Base-by-base conservation (phyloP, 2,113 vertebrate species). In the Raja brachyura region DNA sequence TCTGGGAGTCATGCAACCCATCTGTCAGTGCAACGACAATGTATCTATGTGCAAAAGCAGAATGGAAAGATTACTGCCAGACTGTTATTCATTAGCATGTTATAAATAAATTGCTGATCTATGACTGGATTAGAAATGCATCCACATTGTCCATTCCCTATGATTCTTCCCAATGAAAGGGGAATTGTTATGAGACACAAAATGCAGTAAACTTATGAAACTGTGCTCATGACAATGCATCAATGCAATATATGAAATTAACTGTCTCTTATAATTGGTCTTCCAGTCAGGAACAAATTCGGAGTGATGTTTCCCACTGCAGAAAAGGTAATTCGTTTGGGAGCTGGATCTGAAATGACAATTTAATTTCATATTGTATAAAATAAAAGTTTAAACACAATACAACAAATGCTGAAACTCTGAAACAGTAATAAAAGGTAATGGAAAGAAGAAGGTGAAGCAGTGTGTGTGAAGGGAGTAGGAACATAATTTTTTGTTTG, bases 1-100 rank as follows among this genome's bases (percentile, higher is more conserved):
- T 93, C 94, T 94, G 95, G 96, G 94, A 97, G 96, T 97, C 96
- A 96, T 93, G 95, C 95, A 95, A 94, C 95, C 70, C 94, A 96
- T 97, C 97, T 96, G 96, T 97, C 96, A 97, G 94, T 85, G 7
- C 68, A 28, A 14, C 48, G 66, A 33, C 70, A 73, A 25, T 73
- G 68, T 54, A 54, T 73, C 6, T 22, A 33, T 48, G 31, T 63
- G 31, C 63, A 63, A 63, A 88, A 61, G 59, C n/a, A 90, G 31
- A 66, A 18, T 68, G 33, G 66, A 73, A 68, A 54, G 33, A 92
- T 48, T 48, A 68, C 39, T 92, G 68, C 10, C 33, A 92, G 20
- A 54, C 10, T 39, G 20, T 73, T 68, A 73, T 39, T 73, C 20
- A n/a, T 68, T 73, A 73, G 22, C 25, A 61, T 31, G 16, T 88